Percentiles rank a stretch among this genome's conserved stretches.
phyloP scores from a whole-genome alignment of 2,888 invertebrate genomes.

The Gymnocheta viridis region DNA sequence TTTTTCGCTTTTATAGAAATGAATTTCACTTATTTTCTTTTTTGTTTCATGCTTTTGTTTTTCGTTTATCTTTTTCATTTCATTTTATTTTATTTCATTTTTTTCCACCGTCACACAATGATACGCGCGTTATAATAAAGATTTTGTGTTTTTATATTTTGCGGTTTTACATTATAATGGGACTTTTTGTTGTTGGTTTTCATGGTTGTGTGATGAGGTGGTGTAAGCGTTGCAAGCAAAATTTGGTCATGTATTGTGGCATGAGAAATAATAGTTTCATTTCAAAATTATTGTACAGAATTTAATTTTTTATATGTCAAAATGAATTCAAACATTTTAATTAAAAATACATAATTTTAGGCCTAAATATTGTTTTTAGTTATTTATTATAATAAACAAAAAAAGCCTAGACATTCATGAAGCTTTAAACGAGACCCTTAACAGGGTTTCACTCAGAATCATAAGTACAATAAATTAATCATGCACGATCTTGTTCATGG shows the following conservation, averaged over 20 bases:
- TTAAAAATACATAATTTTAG: too few relatives aligned
- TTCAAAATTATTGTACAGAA: too few relatives aligned
- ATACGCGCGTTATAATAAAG: conserved; percentile 61
- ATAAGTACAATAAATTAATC: too few relatives aligned
- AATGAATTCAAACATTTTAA: too few relatives aligned
- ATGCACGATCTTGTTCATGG: too few relatives aligned
- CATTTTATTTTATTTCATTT: conserved; percentile 22
- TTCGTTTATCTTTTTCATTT: conserved; percentile 23
- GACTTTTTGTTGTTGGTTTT: conserved; percentile 16
- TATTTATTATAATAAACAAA: too few relatives aligned
- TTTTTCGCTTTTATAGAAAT: conserved; percentile 30
- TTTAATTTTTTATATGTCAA: too few relatives aligned
- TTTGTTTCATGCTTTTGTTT: conserved; percentile 41
- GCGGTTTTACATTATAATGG: conserved; percentile 60
- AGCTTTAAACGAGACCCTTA: too few relatives aligned
- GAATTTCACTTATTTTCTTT: conserved; percentile 10
- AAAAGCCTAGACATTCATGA: too few relatives aligned
- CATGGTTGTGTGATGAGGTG: not conserved
- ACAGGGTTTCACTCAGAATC: too few relatives aligned
- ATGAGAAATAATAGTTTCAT: not conserved
- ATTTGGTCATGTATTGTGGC: not conserved
- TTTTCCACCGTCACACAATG: conserved; percentile 32
- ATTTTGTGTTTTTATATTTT: conserved; percentile 56
- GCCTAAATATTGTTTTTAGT: too few relatives aligned
- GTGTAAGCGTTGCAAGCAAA: conserved; percentile 1